Conservation (phyloP, 2,888 invertebrate genomes). For the Lepas anatifera region DNA sequence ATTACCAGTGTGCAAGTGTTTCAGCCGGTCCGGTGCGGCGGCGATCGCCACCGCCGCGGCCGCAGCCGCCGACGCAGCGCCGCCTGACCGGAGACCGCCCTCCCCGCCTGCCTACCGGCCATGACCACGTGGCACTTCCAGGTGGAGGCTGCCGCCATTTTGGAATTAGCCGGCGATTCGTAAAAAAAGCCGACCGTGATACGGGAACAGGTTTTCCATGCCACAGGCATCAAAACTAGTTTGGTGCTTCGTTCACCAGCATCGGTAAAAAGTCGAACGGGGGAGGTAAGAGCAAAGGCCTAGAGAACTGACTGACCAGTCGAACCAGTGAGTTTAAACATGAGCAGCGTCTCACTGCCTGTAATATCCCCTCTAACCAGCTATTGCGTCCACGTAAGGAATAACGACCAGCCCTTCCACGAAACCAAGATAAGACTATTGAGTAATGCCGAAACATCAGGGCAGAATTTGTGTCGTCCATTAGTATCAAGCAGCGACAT, state of each 20-base stretch:
- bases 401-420: too few relatives aligned
- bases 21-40: background rate
- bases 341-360: too few relatives aligned
- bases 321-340: too few relatives aligned
- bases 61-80: background rate
- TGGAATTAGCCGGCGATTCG: background rate
- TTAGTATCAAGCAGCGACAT: too few relatives aligned
- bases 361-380: too few relatives aligned
- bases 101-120: too few relatives aligned
- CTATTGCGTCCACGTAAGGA: too few relatives aligned
- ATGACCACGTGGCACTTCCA: background rate
- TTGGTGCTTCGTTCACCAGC: background rate
- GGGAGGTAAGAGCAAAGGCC: background rate
- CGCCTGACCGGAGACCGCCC: background rate
- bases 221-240: slow-evolving; percentile 1
- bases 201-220: slow-evolving; percentile 2
- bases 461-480: too few relatives aligned
- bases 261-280: slow-evolving; percentile 4
- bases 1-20: slow-evolving; percentile 11
- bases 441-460: too few relatives aligned
- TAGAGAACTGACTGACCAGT: too few relatives aligned
- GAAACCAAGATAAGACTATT: too few relatives aligned
- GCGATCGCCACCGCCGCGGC: background rate
- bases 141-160: background rate
- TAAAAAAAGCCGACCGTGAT: background rate